Base-by-base conservation (phyloP, 2,888 invertebrate genomes). In the Bursaphelenchus okinawaensis region DNA sequence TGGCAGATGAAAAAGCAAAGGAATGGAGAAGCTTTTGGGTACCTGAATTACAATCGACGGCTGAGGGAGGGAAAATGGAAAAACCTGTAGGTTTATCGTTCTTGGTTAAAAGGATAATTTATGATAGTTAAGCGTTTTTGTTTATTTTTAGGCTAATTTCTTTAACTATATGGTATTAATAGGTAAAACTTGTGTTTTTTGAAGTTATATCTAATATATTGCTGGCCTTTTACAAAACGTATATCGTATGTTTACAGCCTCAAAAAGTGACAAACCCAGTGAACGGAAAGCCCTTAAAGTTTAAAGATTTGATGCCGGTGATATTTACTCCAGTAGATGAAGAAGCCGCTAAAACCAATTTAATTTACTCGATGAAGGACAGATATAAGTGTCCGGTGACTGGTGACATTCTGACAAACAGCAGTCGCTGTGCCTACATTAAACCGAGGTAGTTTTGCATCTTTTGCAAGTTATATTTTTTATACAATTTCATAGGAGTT, bases 351-450 rank as follows among this genome's bases (percentile, higher is more conserved):
- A 62, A 50, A 90, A 75, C 59, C 64, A 6, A 68, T 20, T 52
- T 29, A 19, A 29, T 58, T 9, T 50, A 59, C n/a, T 59, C 60
- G 60, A 59, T 59, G 60, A 52, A 84, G 83, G 83, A 91, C 72
- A 88, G 96, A 75, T 99, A 93, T 83, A 93, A 94, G 89, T 98
- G 98, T 83, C 92, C 96, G 0, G 90, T 98, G 0, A 96, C 96
- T 0, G 91, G 93, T 84, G 98, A 99, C 84, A 89, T 94, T 68
- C 86, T 99, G 31, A 90, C 91, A 71, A 95, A 95, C 86, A 90
- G 93, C 7, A 90, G 93, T 1, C 93, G 94, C 0, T 92, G 92
- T 85, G 95, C 92, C 67, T 90, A 96, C 28, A 87, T 98, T 62
- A 89, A 87, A 85, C 88, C 92, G 65, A 91, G 91, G 90, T 91